These are phyloP conservation scores for Dissostichus mawsoni DNA, from an alignment of 2,113 vertebrate genomes.

Conservation along the genomic window DNA sequence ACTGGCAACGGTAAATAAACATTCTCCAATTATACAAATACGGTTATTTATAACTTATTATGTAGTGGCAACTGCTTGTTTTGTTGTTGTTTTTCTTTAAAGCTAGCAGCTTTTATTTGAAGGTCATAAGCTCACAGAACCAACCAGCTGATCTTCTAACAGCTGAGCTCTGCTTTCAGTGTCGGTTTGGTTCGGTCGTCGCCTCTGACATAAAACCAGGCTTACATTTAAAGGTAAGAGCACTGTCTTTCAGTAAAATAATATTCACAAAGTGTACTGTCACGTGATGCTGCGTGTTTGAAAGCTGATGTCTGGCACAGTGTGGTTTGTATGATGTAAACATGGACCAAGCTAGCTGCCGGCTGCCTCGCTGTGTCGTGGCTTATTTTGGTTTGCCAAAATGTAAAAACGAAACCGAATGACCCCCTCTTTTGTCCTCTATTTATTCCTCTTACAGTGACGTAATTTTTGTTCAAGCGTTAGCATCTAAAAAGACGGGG, in stretches of 20 bases:
- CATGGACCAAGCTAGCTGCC: background rate
- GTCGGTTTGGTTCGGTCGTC: background rate
- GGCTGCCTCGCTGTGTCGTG: background rate
- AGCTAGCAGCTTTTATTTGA: background rate
- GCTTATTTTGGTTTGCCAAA: background rate
- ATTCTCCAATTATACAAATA: too few relatives aligned
- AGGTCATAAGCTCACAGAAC: background rate
- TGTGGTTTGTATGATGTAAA: background rate
- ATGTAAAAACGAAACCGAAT: background rate
- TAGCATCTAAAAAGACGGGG: too few relatives aligned
- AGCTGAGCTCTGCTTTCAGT: background rate
- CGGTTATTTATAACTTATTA: too few relatives aligned
- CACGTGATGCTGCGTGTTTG: background rate
- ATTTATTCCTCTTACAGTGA: too few relatives aligned
- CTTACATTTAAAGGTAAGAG: background rate
- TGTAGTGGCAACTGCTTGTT: background rate
- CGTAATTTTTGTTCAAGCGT: too few relatives aligned
- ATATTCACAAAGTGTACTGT: too few relatives aligned
- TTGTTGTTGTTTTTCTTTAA: background rate
- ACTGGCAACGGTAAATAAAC: too few relatives aligned
- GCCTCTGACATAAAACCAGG: accelerated
- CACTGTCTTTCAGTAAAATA: too few relatives aligned
- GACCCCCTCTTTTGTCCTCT: too few relatives aligned
- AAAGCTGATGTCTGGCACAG: background rate
- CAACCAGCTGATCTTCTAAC: constrained; percentile 21